phyloP scores from a whole-genome alignment of 2,888 invertebrate species.

The Athripsodes cinereus region DNA sequence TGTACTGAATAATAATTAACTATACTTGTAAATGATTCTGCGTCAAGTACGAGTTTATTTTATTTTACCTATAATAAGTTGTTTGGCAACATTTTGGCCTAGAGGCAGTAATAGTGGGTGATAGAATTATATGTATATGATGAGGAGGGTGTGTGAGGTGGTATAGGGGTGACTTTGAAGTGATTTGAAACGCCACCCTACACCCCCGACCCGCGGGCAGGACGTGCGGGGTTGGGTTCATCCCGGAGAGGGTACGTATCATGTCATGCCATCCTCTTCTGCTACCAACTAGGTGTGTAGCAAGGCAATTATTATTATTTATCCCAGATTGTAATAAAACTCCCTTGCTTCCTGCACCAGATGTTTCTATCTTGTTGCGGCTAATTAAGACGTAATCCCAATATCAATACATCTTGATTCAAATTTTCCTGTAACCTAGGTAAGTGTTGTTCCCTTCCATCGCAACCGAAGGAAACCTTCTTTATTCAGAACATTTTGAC shows the following conservation, averaged over 20 bases:
- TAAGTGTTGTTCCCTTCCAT: too few species aligned
- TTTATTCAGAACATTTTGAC: too few species aligned
- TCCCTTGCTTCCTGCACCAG: neutral
- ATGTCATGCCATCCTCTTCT: neutral
- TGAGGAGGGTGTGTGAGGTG: neutral
- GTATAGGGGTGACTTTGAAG: neutral
- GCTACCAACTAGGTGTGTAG: too few species aligned
- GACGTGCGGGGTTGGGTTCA: neutral
- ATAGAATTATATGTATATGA: too few species aligned
- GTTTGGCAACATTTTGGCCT: too few species aligned
- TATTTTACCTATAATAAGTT: too few species aligned
- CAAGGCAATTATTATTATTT: neutral
- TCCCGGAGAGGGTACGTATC: neutral
- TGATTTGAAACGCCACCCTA: neutral
- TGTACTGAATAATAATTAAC: too few species aligned
- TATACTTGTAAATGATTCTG: too few species aligned
- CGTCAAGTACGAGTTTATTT: too few species aligned
- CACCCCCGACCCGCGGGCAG: neutral
- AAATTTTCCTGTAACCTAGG: too few species aligned
- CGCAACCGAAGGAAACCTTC: too few species aligned
- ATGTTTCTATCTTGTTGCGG: neutral
- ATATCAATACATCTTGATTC: neutral
- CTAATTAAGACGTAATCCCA: neutral
- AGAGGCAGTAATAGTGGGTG: too few species aligned
- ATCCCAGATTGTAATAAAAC: neutral